Evolutionary conservation across 2,888 invertebrate genomes (phyloP), one percentile per base, ranked within the genome.

Genomic region (Drosophila quasianomalipes): DNA sequence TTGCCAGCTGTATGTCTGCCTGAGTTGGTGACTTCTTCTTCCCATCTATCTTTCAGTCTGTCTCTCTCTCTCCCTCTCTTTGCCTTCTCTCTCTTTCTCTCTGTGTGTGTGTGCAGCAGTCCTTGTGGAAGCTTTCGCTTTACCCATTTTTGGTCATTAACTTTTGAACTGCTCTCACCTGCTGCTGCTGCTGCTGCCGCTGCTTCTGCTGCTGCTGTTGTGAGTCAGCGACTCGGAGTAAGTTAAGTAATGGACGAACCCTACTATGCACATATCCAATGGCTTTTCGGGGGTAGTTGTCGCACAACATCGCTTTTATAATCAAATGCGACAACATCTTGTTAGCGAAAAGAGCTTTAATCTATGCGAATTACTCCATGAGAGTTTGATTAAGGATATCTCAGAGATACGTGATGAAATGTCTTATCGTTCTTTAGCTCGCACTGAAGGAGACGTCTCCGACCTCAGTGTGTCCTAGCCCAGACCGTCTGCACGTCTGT

Each of bases 101-200:
- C 65, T 64, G 51, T 64, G 28, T 69, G 70, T 58, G 33, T 49
- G 58, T 54, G 52, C 35, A 54, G 9, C 35, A 57, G 41, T 54
- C 51, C 68, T 60, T 79, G 53, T 51, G 51, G 57, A 72, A 53
- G 57, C 31, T 77, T 77, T 70, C 64, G 67, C 78, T 64, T 81
- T 69, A 66, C 66, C 69, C 78, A 79, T 81, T 77, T 88, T 88
- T 86, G 90, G 86, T 90, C 86, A 88, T 86, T 86, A 85, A 86
- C 86, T 79, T 88, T 88, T 86, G 90, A 86, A 90, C 86, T 90
- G 74, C 68, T 74, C 76, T 75, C 70, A 75, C 85, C 81, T 68
- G 67, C 66, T 53, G 35, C 53, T 37, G 31, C 81, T 68, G 67
- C 66, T 53, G 30, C 53, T 37, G 31, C 66, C 44, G 35, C 53